These are phyloP conservation scores for Papilio polyxenes DNA, from an alignment of 1,140 invertebrate species.

Conservation along the genomic window DNA sequence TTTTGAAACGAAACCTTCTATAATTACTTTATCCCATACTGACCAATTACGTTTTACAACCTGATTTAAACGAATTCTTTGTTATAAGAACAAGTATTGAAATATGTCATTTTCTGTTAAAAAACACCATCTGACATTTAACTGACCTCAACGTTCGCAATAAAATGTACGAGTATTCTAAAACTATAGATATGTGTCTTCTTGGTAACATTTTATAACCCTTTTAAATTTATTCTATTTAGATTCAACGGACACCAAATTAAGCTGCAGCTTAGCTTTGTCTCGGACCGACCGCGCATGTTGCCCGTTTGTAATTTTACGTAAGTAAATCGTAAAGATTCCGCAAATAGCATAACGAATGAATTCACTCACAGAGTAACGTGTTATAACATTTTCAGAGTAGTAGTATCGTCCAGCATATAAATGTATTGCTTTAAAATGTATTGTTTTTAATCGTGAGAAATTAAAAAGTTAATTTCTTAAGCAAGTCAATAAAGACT, in stretches of 20 bases:
- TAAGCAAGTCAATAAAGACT: neutral
- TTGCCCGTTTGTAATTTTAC: too few species aligned
- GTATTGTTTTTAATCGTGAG: neutral
- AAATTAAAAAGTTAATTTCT: neutral
- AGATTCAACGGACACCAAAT: too few species aligned
- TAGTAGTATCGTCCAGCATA: too few species aligned
- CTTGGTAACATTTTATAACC: too few species aligned
- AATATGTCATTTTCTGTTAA: neutral
- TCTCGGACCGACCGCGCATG: neutral
- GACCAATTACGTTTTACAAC: neutral
- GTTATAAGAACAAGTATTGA: neutral
- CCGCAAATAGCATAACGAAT: too few species aligned
- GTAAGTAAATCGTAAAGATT: too few species aligned
- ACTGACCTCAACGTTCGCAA: conserved; percentile 11
- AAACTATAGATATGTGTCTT: neutral
- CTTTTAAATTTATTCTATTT: too few species aligned
- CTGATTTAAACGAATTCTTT: neutral
- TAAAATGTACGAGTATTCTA: neutral
- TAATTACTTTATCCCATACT: neutral
- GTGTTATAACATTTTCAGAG: too few species aligned
- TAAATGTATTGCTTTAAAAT: neutral
- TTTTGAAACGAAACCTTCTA: neutral
- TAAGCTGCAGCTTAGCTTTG: neutral
- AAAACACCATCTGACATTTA: conserved; percentile 11
- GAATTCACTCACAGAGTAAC: too few species aligned